phyloP scores from a whole-genome alignment of 2,113 vertebrate species.

The Nematolebias whitei region DNA sequence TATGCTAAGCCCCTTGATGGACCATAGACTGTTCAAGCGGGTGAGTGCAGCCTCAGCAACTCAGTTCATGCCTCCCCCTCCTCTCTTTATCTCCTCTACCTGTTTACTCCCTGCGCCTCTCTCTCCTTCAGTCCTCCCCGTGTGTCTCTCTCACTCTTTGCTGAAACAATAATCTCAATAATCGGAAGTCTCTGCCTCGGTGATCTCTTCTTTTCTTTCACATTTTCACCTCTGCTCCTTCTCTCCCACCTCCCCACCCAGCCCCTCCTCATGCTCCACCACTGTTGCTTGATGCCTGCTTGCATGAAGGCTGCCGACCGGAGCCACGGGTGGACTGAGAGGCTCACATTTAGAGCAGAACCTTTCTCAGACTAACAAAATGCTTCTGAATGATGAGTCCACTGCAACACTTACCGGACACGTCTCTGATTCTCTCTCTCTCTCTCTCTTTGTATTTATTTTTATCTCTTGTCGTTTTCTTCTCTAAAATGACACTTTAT shows the following conservation, averaged over 20 bases:
- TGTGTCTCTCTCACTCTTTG: constrained; percentile 53
- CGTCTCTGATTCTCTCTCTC: constrained; percentile 61
- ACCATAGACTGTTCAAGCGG: constrained; percentile 99
- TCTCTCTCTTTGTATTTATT: constrained; percentile 47
- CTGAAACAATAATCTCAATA: constrained; percentile 58
- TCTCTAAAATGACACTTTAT: constrained; percentile 46
- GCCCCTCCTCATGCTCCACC: constrained; percentile 73
- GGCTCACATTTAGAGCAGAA: constrained; percentile 69
- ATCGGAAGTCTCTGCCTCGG: constrained; percentile 55
- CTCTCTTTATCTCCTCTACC: constrained; percentile 16
- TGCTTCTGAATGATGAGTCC: constrained; percentile 77
- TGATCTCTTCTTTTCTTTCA: constrained; percentile 45
- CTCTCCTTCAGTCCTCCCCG: constrained; percentile 22
- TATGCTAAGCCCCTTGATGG: constrained; percentile 99
- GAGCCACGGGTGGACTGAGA: constrained; percentile 79
- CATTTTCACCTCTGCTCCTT: constrained; percentile 64
- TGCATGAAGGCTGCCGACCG: constrained; percentile 90
- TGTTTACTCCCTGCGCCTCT: constrained; percentile 26
- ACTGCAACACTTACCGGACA: constrained; percentile 74
- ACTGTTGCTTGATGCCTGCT: constrained; percentile 95
- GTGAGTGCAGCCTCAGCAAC: constrained; percentile 99
- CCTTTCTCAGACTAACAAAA: constrained; percentile 73
- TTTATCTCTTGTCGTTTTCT: constrained; percentile 26
- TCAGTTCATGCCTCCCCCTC: constrained; percentile 77
- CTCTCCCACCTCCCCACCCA: constrained; percentile 79